phyloP scores from a whole-genome alignment of 2,888 invertebrate species.

The Agriotes lineatus region DNA sequence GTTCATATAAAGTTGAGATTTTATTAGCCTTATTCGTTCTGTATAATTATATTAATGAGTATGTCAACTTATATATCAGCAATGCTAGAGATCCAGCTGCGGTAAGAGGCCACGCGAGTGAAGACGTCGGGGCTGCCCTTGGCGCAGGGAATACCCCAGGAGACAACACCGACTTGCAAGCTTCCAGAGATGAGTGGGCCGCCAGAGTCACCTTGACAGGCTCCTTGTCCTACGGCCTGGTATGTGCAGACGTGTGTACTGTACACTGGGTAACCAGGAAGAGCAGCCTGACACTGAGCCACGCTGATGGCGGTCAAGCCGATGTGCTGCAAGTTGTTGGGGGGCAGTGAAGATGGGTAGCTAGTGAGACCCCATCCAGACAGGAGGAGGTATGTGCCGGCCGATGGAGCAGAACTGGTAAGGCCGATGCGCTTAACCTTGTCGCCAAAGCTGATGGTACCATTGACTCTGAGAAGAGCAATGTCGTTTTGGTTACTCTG shows the following conservation, averaged over 20 bases:
- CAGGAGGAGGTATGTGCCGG: conserved; percentile 24
- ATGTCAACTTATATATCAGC: conserved; percentile 11
- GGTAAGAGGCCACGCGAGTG: conserved; percentile 67
- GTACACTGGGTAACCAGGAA: conserved; percentile 60
- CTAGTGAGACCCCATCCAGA: conserved; percentile 55
- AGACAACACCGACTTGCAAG: conserved; percentile 67
- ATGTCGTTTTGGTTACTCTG: conserved; percentile 47
- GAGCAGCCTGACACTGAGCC: conserved; percentile 63
- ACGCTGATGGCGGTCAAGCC: conserved; percentile 67
- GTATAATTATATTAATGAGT: too few species aligned
- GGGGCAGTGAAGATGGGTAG: conserved; percentile 69
- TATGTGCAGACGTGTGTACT: conserved; percentile 71
- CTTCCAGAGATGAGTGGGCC: conserved; percentile 67
- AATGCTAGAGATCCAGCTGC: conserved; percentile 63
- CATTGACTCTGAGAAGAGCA: conserved; percentile 43
- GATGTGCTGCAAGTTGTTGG: conserved; percentile 71
- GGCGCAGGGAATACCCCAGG: conserved; percentile 71
- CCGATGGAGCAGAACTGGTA: background rate
- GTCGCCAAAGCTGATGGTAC: conserved; percentile 10
- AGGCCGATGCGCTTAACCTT: conserved; percentile 13
- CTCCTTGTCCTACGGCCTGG: conserved; percentile 72
- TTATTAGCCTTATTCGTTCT: too few species aligned
- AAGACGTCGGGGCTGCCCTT: conserved; percentile 70
- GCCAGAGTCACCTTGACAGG: conserved; percentile 70
- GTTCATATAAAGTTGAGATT: too few species aligned